Evolutionary conservation across 2,888 invertebrate genomes (phyloP), one percentile per base, ranked within the genome.

Genomic region (Volucella bombylans): DNA sequence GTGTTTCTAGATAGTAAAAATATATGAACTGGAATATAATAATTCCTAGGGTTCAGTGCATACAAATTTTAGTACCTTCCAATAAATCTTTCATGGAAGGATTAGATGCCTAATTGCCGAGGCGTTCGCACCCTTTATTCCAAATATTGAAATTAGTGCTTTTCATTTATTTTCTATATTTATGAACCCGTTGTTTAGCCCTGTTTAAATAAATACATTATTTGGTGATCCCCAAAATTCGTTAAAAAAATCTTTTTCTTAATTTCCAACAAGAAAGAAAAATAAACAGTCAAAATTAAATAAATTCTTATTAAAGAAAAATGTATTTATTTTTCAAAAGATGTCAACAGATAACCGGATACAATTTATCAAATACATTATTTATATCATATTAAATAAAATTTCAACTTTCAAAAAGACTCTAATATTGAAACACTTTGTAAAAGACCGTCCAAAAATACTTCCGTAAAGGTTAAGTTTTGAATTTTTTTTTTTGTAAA

Each of bases 311-410:
- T 86, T 87, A 82, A 89, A 88, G 89, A 90, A 82, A 82, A 68
- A 77, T 68, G 55, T 73, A 62, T 82, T 82, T 78, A 78, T 82
- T 90, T 88, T 87, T 88, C 89, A 90, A 89, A 89, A 88, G 88
- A 88, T 87, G 86, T 87, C 87, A 89, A 88, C 89, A 89, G 89
- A 87, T 82, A 82, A 73, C 55, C 68, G 69, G 72, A 77, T 76
- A 74, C 68, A 79, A 82, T 87, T 68, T 64, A 82, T 79, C 41
- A 86, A 77, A 81, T 69, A 82, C n/a, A 72, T 81, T 68, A 62
- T 64, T 64, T 82, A 61, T 67, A 67, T 55, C 54, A 61, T 62
- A 49, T 31, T 31, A 31, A 31, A 31, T 67, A 73, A 82, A 71
- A 87, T 76, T 73, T 72, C 54, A 78, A 77, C 55, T 69, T 78